phyloP scores from a whole-genome alignment of 2,797 vertebrate species.

The Spheniscus humboldti region DNA sequence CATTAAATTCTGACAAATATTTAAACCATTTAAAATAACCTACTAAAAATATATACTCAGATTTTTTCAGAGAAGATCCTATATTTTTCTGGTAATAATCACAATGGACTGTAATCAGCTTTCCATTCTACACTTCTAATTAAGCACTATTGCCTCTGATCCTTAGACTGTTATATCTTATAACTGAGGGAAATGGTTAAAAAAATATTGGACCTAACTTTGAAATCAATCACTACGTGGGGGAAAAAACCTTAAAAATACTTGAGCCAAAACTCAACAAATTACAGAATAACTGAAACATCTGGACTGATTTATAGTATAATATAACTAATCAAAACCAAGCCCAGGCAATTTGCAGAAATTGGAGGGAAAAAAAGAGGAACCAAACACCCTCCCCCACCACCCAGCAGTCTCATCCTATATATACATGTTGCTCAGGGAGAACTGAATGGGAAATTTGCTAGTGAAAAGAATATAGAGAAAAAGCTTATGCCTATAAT shows the following conservation, averaged over 20 bases:
- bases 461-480: not conserved
- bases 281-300: slow-evolving; percentile 77
- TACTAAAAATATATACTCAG: slow-evolving; percentile 26
- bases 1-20: slow-evolving; percentile 40
- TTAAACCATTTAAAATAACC: slow-evolving; percentile 56
- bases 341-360: slow-evolving; percentile 72
- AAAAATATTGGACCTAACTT: slow-evolving; percentile 64
- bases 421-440: not conserved
- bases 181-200: slow-evolving; percentile 38
- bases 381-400: not conserved
- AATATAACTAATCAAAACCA: slow-evolving; percentile 77
- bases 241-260: slow-evolving; percentile 47
- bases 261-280: slow-evolving; percentile 76
- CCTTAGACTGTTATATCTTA: slow-evolving; percentile 38
- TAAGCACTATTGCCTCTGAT: slow-evolving; percentile 28
- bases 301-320: slow-evolving; percentile 78
- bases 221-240: slow-evolving; percentile 71
- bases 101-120: slow-evolving; percentile 27
- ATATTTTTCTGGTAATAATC: slow-evolving; percentile 45
- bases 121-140: slow-evolving; percentile 48
- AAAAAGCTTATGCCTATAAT: not conserved
- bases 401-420: slow-evolving; percentile 18
- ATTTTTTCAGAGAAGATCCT: slow-evolving; percentile 26
- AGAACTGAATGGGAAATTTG: not conserved
- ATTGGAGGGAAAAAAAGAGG: slow-evolving; percentile 33